These are phyloP conservation scores for Halictus quadricinctus DNA, from an alignment of 2,888 invertebrate genomes.

Conservation along the genomic window DNA sequence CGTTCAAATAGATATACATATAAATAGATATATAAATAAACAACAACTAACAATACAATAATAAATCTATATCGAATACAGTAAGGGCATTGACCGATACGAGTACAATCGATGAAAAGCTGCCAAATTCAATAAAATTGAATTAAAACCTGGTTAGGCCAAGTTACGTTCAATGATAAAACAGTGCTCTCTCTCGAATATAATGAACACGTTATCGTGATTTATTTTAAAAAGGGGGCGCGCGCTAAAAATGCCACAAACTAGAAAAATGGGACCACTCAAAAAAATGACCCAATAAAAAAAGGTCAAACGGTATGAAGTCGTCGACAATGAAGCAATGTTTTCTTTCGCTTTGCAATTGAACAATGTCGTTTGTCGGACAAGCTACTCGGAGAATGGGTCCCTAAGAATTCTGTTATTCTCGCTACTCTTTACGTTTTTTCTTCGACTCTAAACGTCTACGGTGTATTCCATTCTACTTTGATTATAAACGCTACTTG, in stretches of 20 bases:
- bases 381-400: conserved; percentile 57
- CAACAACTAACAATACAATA: conserved; percentile 45
- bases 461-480: conserved; percentile 66
- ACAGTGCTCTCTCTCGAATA: background rate
- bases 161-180: conserved; percentile 36
- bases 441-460: conserved; percentile 59
- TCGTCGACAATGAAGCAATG: conserved; percentile 17
- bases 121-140: conserved; percentile 52
- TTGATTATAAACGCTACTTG: conserved; percentile 74
- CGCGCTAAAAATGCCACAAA: conserved; percentile 34
- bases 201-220: conserved; percentile 19
- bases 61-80: conserved; percentile 33
- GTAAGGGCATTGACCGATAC: conserved; percentile 36
- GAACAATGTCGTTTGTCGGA: conserved; percentile 24
- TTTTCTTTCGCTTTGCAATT: conserved; percentile 7
- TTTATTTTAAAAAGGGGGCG: background rate
- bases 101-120: conserved; percentile 35
- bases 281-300: background rate
- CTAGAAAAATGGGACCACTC: conserved; percentile 6
- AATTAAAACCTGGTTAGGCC: conserved; percentile 62
- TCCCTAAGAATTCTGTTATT: conserved; percentile 54
- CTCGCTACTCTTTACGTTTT: conserved; percentile 42
- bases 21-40: conserved; percentile 52
- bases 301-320: conserved; percentile 1
- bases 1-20: conserved; percentile 35